These are phyloP conservation scores for Brotula barbata DNA, from an alignment of 2,797 vertebrate species.

Conservation along the genomic window DNA sequence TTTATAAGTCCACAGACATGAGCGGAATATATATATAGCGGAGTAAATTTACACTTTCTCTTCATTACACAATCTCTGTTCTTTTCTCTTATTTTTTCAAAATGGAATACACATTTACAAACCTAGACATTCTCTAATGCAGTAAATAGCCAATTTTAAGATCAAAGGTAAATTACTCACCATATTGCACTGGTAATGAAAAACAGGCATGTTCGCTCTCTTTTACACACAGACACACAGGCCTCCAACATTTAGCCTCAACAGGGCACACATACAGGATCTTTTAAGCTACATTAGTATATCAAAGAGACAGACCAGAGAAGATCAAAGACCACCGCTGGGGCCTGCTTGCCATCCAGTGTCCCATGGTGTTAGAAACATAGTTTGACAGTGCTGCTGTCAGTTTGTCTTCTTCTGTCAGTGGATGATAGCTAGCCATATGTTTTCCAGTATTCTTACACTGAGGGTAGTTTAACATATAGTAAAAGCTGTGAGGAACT, in stretches of 20 bases:
- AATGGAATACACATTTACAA: conserved; percentile 14
- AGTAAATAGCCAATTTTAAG: conserved; percentile 53
- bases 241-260: conserved; percentile 14
- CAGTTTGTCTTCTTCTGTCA: conserved; percentile 18
- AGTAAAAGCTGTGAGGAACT: background rate
- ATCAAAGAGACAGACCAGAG: conserved; percentile 62
- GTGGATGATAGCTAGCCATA: conserved; percentile 11
- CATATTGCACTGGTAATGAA: conserved; percentile 57
- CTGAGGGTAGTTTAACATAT: conserved; percentile 6
- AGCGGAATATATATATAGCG: conserved; percentile 28
- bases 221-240: conserved; percentile 11
- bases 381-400: conserved; percentile 22
- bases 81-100: conserved; percentile 20
- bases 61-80: background rate
- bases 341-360: conserved; percentile 49
- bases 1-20: conserved; percentile 29
- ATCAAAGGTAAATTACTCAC: conserved; percentile 60
- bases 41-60: conserved; percentile 18
- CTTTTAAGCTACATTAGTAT: conserved; percentile 55
- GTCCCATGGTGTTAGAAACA: conserved; percentile 36
- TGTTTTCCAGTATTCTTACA: conserved; percentile 8
- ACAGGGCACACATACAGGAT: conserved; percentile 28
- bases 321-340: conserved; percentile 65
- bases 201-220: conserved; percentile 55
- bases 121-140: conserved; percentile 32